phyloP scores from a whole-genome alignment of 2,797 vertebrate species.

The Hyperoplus immaculatus region DNA sequence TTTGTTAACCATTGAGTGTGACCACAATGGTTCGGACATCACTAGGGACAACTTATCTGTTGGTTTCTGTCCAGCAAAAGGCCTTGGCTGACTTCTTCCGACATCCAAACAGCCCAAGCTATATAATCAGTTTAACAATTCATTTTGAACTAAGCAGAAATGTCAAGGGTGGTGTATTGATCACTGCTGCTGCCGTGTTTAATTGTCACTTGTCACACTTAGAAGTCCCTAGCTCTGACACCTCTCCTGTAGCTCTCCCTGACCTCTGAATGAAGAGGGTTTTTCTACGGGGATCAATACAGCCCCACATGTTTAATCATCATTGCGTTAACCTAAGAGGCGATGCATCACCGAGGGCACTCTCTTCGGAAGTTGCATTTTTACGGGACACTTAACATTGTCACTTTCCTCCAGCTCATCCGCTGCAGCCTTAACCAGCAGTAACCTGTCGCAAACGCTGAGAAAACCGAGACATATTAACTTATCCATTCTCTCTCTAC shows the following conservation, averaged over 20 bases:
- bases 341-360: slow-evolving; percentile 29
- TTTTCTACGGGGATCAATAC: slow-evolving; percentile 54
- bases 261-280: slow-evolving; percentile 24
- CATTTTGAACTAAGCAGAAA: not conserved
- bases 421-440: slow-evolving; percentile 32
- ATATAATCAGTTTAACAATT: not conserved
- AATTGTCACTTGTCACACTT: not conserved
- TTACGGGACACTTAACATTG: slow-evolving; percentile 45
- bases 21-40: not conserved
- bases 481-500: slow-evolving; percentile 44
- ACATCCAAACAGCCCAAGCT: not conserved
- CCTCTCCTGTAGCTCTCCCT: slow-evolving; percentile 14
- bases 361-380: slow-evolving; percentile 35
- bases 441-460: slow-evolving; percentile 41
- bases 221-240: not conserved
- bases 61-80: not conserved
- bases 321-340: slow-evolving; percentile 47
- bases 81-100: too few relatives aligned
- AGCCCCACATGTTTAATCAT: slow-evolving; percentile 45
- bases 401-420: slow-evolving; percentile 43
- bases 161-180: not conserved
- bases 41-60: slow-evolving; percentile 1
- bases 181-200: not conserved
- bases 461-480: slow-evolving; percentile 51
- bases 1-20: slow-evolving; percentile 2